These are phyloP conservation scores for Apodemia zela DNA, from an alignment of 2,888 invertebrate genomes.

Conservation along the genomic window DNA sequence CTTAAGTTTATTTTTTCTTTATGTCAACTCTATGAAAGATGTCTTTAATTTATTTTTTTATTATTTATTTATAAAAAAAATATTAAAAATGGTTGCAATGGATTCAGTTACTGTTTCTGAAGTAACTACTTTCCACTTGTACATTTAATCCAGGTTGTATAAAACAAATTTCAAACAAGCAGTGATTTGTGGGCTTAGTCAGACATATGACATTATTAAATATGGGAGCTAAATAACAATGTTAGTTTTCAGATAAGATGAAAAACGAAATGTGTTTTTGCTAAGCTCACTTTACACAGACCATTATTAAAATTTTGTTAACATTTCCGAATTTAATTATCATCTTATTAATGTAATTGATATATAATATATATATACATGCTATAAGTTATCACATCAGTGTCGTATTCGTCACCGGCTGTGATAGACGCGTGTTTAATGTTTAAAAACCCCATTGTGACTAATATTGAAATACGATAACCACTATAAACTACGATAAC, in stretches of 20 bases:
- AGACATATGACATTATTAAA: background rate
- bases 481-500: background rate
- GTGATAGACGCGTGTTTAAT: constrained; percentile 11
- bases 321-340: constrained; percentile 20
- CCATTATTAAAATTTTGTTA: no score
- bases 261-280: background rate
- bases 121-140: no score
- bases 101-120: no score
- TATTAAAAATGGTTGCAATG: no score
- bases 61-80: no score
- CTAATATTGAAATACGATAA: constrained; percentile 5
- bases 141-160: no score
- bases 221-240: background rate
- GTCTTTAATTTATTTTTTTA: no score
- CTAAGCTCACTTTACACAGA: background rate
- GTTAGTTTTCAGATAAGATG: background rate
- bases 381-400: constrained; percentile 5
- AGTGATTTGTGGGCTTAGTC: background rate
- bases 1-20: no score
- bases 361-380: background rate
- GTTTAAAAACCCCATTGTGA: constrained; percentile 10
- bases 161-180: background rate
- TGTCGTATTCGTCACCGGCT: background rate
- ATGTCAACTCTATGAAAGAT: no score
- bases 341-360: background rate